Evolutionary conservation across 2,797 vertebrate species (phyloP), one percentile per base, ranked within the genome.

Genomic region (Gambelia wislizenii): DNA sequence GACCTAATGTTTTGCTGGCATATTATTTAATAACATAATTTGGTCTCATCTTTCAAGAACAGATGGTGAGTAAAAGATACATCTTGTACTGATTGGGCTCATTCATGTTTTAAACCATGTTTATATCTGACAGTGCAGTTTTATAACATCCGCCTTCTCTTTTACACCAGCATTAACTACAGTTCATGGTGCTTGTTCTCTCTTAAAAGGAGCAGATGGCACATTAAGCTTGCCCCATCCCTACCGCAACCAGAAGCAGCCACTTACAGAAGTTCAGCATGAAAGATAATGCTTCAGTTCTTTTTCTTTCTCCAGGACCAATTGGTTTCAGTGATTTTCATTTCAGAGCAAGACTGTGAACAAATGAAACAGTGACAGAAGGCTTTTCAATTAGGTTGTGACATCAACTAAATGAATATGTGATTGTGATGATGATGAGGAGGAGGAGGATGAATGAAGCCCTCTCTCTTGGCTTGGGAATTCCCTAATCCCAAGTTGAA

Each of bases 141-240:
- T 94, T 92, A 90, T 91, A 89, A 89, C 78, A 91, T 36, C 25
- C 10, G 5, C 85, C 61, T 94, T 89, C 77, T 90, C 87, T 92
- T 94, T 95, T 87, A 92, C 70, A 92, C 88, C 91, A 93, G 49
- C 80, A 88, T 94, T 94, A 92, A 91, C 89, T 88, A 90, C 75
- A 91, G 87, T 76, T 93, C 85, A 20, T 88, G 84, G 59, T 74
- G 39, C 82, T 93, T 56, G 47, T 90, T 92, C 93, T 30, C 84
- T 90, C 84, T 91, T 91, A 91, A 88, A 93, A 94, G 81, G 25
- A 94, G 64, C 92, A 93, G 89, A 92, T 92, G 90, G 74, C 30
- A 30, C 79, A 87, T 89, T 91, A 18, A 69, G 16, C 59, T n/a
- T 70, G 82, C 20, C 49, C 30, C 18, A 30, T 87, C 90, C 88